A percentile compares a stretch with the other conserved stretches of the same genome.
These are phyloP conservation scores for Apamea monoglypha DNA, from an alignment of 2,888 invertebrate genomes.

Conservation along the genomic window DNA sequence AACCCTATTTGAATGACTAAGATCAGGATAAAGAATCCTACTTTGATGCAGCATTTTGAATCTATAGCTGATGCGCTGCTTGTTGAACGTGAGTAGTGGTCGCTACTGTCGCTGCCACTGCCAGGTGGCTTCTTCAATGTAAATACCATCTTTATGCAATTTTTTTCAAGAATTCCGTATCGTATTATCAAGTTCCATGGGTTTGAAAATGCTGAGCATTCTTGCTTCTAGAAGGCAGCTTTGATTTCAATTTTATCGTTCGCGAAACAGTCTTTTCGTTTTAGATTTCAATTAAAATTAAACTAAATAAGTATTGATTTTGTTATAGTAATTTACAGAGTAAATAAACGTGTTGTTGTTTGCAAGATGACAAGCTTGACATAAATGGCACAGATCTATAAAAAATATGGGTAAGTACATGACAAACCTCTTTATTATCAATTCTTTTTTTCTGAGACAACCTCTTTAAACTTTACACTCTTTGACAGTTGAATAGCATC, in stretches of 20 bases:
- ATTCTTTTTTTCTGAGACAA: slow-evolving; percentile 21
- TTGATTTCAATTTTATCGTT: background rate
- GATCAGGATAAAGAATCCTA: slow-evolving; percentile 67
- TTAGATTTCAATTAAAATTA: slow-evolving; percentile 1
- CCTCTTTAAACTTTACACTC: slow-evolving; percentile 27
- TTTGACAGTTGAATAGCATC: slow-evolving; percentile 49
- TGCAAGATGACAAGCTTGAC: slow-evolving; percentile 28
- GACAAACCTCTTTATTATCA: slow-evolving; percentile 11
- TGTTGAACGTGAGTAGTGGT: background rate
- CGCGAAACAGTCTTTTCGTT: background rate
- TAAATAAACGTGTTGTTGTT: slow-evolving; percentile 26
- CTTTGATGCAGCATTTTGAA: slow-evolving; percentile 74
- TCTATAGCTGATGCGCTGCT: slow-evolving; percentile 50
- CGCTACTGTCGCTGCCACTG: slow-evolving; percentile 18
- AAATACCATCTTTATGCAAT: slow-evolving; percentile 65
- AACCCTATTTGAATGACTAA: slow-evolving; percentile 74
- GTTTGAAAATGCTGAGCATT: slow-evolving; percentile 40
- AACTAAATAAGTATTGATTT: slow-evolving; percentile 30
- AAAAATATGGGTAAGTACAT: background rate
- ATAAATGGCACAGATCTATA: slow-evolving; percentile 22
- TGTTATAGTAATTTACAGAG: slow-evolving; percentile 8
- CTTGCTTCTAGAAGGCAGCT: slow-evolving; percentile 11
- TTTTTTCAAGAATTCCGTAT: slow-evolving; percentile 9
- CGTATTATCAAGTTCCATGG: slow-evolving; percentile 18
- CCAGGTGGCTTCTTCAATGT: slow-evolving; percentile 69